These are phyloP conservation scores for Cephus pygmeus DNA, from an alignment of 2,888 invertebrate genomes.

Conservation along the genomic window DNA sequence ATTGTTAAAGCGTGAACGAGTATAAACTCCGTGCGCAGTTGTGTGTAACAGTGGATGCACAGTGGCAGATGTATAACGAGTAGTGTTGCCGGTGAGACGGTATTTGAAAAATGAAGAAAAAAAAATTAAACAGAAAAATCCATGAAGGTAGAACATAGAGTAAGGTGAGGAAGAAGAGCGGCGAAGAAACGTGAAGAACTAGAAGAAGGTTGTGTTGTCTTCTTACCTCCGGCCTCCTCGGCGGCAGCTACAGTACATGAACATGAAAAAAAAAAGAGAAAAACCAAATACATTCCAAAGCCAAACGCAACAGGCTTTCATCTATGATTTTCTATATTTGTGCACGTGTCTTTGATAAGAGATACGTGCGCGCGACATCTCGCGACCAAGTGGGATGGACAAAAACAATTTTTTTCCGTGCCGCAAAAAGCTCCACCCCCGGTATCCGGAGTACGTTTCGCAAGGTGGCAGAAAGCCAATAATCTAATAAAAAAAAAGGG, in stretches of 20 bases:
- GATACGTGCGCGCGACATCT: neutral
- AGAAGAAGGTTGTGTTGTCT: slow-evolving; percentile 33
- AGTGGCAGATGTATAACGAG: neutral
- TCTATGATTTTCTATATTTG: slow-evolving; percentile 16
- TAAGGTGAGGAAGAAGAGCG: neutral
- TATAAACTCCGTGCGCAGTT: neutral
- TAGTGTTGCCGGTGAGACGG: neutral
- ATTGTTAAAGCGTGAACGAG: neutral
- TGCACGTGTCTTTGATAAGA: slow-evolving; percentile 21
- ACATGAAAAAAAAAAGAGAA: slow-evolving; percentile 71
- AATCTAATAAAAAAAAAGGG: neutral
- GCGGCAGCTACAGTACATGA: slow-evolving; percentile 79
- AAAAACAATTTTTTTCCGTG: no score
- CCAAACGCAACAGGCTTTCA: slow-evolving; percentile 34
- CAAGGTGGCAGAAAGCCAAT: neutral
- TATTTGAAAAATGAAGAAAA: neutral
- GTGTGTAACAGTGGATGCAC: neutral
- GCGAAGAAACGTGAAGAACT: neutral
- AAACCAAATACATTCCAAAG: slow-evolving; percentile 66
- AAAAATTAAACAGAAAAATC: neutral
- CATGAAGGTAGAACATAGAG: neutral
- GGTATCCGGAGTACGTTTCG: neutral
- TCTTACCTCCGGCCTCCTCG: slow-evolving; percentile 91
- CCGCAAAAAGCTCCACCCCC: neutral
- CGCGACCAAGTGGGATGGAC: neutral